Percentiles rank a stretch among this genome's conserved stretches.
Conservation (phyloP, 2,888 invertebrate genomes). For the Sacculina carcini region DNA sequence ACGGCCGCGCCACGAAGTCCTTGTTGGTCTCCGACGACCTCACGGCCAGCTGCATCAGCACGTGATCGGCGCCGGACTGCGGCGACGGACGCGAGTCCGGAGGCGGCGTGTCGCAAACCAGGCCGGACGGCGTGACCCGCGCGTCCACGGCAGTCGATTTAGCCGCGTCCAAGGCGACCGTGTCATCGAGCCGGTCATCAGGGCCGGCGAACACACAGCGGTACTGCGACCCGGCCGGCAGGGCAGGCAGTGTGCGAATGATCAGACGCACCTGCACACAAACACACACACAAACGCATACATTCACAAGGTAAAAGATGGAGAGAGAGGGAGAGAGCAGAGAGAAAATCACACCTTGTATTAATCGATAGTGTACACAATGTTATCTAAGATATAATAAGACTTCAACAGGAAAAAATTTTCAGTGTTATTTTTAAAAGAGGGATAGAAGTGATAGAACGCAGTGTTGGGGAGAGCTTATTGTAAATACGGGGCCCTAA, state of each 20-base stretch:
- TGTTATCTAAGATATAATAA: no score
- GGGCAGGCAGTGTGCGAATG: conserved; percentile 62
- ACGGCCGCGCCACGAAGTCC: conserved; percentile 73
- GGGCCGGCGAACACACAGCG: conserved; percentile 73
- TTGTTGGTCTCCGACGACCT: conserved; percentile 80
- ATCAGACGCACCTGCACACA: conserved; percentile 37
- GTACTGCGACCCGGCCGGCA: conserved; percentile 65
- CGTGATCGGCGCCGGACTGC: conserved; percentile 36
- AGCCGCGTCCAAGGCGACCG: no score
- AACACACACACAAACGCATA: background rate
- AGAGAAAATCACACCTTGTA: no score
- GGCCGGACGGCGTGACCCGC: conserved; percentile 49
- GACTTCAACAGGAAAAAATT: no score
- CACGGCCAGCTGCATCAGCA: conserved; percentile 60
- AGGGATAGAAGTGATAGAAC: no score
- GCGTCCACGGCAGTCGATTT: conserved; percentile 72
- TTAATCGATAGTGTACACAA: no score
- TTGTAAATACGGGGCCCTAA: no score
- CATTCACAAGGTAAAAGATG: no score
- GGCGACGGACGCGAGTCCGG: conserved; percentile 47
- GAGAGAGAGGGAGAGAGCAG: no score
- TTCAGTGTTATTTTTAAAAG: no score
- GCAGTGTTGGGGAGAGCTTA: no score
- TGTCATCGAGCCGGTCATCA: no score
- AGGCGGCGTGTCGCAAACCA: conserved; percentile 59